Conservation (phyloP, 2,888 invertebrate genomes). For the Aricia artaxerxes region DNA sequence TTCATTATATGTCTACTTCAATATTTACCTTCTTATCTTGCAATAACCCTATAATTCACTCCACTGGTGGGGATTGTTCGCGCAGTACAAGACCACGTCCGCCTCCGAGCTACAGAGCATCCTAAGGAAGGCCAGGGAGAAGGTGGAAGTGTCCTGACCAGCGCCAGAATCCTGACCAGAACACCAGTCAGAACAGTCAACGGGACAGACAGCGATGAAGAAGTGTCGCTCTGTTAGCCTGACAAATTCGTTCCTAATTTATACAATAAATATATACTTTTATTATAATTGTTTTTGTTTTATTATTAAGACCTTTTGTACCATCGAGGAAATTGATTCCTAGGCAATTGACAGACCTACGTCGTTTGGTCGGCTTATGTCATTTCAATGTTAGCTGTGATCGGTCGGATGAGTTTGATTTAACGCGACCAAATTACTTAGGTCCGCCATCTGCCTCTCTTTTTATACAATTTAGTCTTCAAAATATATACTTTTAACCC, state of each 20-base stretch:
- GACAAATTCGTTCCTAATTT: constrained; percentile 25
- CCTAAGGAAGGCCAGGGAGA: constrained; percentile 86
- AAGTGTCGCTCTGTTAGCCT: constrained; percentile 23
- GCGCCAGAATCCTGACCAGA: constrained; percentile 36
- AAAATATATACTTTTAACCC: too few relatives aligned
- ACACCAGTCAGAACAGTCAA: not conserved
- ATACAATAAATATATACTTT: constrained; percentile 27
- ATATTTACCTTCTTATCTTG: not conserved
- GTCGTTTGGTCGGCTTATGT: too few relatives aligned
- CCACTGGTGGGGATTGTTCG: constrained; percentile 39
- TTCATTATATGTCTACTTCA: not conserved
- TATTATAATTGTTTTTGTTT: not conserved
- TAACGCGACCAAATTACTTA: too few relatives aligned
- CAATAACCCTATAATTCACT: constrained; percentile 33
- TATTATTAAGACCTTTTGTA: not conserved
- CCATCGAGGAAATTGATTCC: too few relatives aligned
- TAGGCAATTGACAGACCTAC: too few relatives aligned
- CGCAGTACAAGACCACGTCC: constrained; percentile 88
- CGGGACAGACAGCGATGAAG: constrained; percentile 14
- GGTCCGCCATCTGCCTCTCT: too few relatives aligned
- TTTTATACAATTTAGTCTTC: too few relatives aligned
- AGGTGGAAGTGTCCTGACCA: constrained; percentile 80
- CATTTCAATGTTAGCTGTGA: too few relatives aligned
- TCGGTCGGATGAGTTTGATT: too few relatives aligned
- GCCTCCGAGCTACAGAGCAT: constrained; percentile 88